Evolutionary conservation across 2,113 vertebrate species (phyloP), one percentile per base, ranked within the genome.

Genomic region (Nerophis lumbriciformis): DNA sequence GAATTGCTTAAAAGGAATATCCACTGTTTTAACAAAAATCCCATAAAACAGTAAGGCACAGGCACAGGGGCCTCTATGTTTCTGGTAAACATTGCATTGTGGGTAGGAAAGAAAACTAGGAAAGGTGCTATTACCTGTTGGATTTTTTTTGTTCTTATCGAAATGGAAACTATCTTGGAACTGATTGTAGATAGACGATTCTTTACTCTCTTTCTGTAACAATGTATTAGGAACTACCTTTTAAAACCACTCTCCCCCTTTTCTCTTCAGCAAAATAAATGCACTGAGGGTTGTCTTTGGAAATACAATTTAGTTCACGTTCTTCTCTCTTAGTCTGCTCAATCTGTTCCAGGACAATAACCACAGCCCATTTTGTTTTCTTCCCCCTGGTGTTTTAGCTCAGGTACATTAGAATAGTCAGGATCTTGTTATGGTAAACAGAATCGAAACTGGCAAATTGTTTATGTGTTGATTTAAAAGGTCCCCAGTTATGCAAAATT

Each of bases 341-440:
- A 93, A 87, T 94, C 93, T 94, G 93, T 94, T 95, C 92, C 90
- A 89, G 93, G 89, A 92, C 90, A 94, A 92, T 93, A 92, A 92
- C 92, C 91, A 90, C 77, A 88, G 90, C 90, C 91, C 92, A 94
- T 95, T 93, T 93, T 90, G 92, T 89, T 91, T 88, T 89, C 80
- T 88, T 90, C 92, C 92, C 88, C 83, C 83, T 85, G 91, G 92
- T 91, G 90, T 92, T 94, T 93, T 89, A 92, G 90, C 88, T 84
- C 77, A 83, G 83, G 81, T 89, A 87, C 64, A 72, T 84, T 85
- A 83, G 54, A 82, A 72, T 71, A 72, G 77, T 74, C 63, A 75
- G 68, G 63, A 79, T 65, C 61, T 79, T 81, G 65, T 44, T 74
- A 85, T 83, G 81, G 62, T 69, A 80, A 75, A 77, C 69, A 76